Evolutionary conservation across 2,113 vertebrate species (phyloP).

Genomic region (Brachyistius frenatus): DNA sequence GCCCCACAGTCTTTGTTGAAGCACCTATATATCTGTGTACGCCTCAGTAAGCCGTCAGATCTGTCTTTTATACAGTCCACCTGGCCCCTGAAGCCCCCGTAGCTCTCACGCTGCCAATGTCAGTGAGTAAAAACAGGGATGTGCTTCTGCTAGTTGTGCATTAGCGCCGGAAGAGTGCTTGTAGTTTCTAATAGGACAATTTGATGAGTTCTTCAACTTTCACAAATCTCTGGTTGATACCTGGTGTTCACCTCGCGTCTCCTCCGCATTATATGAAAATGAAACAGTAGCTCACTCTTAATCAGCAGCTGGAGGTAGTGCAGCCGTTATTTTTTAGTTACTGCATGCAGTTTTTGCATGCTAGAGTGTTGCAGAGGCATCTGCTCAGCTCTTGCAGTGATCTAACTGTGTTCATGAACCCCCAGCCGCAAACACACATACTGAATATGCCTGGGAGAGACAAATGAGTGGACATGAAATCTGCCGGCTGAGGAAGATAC

Average conservation of each 20-base stretch:
- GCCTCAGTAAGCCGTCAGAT: conserved; percentile 34
- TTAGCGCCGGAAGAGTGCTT: neutral
- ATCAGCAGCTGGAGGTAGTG: conserved; percentile 60
- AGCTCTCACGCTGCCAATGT: neutral
- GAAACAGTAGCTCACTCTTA: conserved; percentile 55
- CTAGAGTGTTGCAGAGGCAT: conserved; percentile 33
- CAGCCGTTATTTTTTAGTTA: conserved; percentile 64
- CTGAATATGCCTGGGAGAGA: conserved; percentile 19
- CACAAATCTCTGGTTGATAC: conserved; percentile 5
- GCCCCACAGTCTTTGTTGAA: conserved; percentile 21
- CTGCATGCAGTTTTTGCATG: conserved; percentile 43
- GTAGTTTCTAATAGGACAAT: neutral
- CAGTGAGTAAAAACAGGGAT: neutral
- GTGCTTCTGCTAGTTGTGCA: neutral
- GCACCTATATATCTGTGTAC: conserved; percentile 3
- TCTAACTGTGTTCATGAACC: conserved; percentile 32
- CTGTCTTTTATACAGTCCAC: conserved; percentile 4
- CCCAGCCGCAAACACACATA: conserved; percentile 20
- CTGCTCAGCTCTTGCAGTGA: conserved; percentile 42
- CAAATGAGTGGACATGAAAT: conserved; percentile 42
- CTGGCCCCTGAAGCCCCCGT: neutral
- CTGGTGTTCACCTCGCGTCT: conserved; percentile 1
- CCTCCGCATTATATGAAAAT: conserved; percentile 13
- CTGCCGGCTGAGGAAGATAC: conserved; percentile 38
- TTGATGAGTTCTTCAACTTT: neutral